phyloP scores from a whole-genome alignment of 2,888 invertebrate species.

The Tachina lurida region DNA sequence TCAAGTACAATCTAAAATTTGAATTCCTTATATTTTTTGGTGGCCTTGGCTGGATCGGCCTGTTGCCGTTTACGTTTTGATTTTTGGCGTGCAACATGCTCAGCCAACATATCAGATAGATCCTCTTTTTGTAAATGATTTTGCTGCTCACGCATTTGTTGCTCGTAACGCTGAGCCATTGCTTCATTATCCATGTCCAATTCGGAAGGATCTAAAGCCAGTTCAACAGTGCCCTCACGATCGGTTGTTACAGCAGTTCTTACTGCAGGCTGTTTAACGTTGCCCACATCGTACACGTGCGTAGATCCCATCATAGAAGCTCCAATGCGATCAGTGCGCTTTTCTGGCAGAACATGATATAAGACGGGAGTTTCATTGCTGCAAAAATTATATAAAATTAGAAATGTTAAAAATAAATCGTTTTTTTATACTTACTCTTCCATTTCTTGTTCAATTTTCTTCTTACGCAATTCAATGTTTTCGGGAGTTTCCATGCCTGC shows the following conservation, averaged over 20 bases:
- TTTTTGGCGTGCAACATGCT: constrained; percentile 98
- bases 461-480: constrained; percentile 98
- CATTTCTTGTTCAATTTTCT: constrained; percentile 97
- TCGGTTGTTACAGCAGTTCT: constrained; percentile 82
- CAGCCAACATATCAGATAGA: constrained; percentile 98
- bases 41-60: constrained; percentile 92
- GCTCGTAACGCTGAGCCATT: constrained; percentile 97
- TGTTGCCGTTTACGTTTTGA: constrained; percentile 96
- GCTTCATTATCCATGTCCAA: constrained; percentile 97
- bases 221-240: constrained; percentile 91
- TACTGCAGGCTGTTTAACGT: constrained; percentile 84
- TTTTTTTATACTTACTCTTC: constrained; percentile 88
- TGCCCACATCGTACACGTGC: constrained; percentile 97
- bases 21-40: constrained; percentile 99
- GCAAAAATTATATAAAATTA: constrained; percentile 66
- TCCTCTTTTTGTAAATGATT: constrained; percentile 95
- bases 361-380: constrained; percentile 96
- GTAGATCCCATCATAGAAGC: constrained; percentile 99
- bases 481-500: constrained; percentile 99
- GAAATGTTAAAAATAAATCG: constrained; percentile 3
- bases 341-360: constrained; percentile 97
- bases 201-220: constrained; percentile 98
- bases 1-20: constrained; percentile 88
- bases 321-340: constrained; percentile 93
- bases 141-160: constrained; percentile 96